These are phyloP conservation scores for Pygoscelis adeliae DNA, from an alignment of 2,113 vertebrate genomes.

Conservation along the genomic window DNA sequence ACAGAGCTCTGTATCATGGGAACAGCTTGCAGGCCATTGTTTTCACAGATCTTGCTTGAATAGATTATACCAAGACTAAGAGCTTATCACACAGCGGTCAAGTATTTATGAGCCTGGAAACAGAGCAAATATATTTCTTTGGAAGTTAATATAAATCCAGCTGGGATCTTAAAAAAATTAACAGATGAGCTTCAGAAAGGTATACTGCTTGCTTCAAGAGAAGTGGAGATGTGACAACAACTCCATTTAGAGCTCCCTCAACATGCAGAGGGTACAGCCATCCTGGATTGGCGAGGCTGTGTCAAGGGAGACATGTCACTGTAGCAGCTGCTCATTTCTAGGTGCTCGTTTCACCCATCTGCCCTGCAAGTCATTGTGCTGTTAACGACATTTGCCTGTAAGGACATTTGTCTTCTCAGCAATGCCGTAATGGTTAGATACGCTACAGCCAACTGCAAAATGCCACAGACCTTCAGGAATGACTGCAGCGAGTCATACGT, in stretches of 20 bases:
- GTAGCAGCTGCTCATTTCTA: slow-evolving; percentile 15
- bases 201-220: not conserved
- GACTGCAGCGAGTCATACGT: not conserved
- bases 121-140: slow-evolving; percentile 32
- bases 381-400: slow-evolving; percentile 11
- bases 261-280: not conserved
- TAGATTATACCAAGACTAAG: slow-evolving; percentile 40
- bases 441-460: not conserved
- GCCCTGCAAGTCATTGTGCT: not conserved
- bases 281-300: not conserved
- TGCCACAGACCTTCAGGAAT: not conserved
- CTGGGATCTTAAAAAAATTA: slow-evolving; percentile 41
- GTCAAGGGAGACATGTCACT: slow-evolving; percentile 4
- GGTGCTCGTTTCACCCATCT: slow-evolving; percentile 29
- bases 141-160: slow-evolving; percentile 10
- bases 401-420: slow-evolving; percentile 35
- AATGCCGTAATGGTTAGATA: not conserved
- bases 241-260: not conserved
- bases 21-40: not conserved
- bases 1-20: not conserved
- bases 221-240: not conserved
- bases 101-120: slow-evolving; percentile 49
- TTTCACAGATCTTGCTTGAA: slow-evolving; percentile 44
- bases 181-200: not conserved
- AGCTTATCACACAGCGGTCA: not conserved